Conservation (phyloP, 2,797 vertebrate species). For the Chaenodraco wilsoni region DNA sequence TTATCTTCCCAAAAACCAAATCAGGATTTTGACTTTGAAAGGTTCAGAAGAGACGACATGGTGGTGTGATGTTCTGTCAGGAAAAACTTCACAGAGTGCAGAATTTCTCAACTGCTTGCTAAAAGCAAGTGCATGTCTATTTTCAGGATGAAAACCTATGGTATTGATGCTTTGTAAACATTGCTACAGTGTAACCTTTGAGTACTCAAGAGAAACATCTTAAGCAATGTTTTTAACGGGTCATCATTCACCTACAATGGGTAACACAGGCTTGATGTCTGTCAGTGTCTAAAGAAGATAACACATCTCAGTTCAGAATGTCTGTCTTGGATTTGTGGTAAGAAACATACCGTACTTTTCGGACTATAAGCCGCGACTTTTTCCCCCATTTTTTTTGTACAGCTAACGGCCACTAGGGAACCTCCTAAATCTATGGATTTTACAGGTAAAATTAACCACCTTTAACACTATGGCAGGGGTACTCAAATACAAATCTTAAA, state of each 20-base stretch:
- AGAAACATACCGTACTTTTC: not conserved
- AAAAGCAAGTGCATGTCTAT: constrained; percentile 66
- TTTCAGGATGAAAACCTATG: constrained; percentile 60
- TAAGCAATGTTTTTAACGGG: constrained; percentile 49
- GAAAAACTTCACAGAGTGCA: constrained; percentile 53
- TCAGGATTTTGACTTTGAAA: constrained; percentile 31
- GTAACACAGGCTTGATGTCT: constrained; percentile 25
- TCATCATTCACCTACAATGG: constrained; percentile 27
- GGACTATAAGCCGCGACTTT: too few species aligned
- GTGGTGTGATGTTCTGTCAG: constrained; percentile 41
- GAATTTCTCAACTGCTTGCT: constrained; percentile 73
- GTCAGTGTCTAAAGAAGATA: too few species aligned
- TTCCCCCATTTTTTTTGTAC: too few species aligned
- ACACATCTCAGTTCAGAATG: not conserved
- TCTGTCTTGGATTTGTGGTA: not conserved
- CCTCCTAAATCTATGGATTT: too few species aligned
- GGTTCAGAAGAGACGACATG: constrained; percentile 37
- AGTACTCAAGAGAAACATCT: constrained; percentile 48
- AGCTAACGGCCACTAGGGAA: too few species aligned
- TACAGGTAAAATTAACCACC: too few species aligned
- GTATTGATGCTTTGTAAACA: constrained; percentile 51
- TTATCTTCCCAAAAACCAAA: not conserved
- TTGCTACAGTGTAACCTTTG: constrained; percentile 58
- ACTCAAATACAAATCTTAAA: too few species aligned
- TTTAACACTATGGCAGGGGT: too few species aligned